These are phyloP conservation scores for Catharus fuscescens DNA, from an alignment of 2,113 vertebrate genomes.

Conservation along the genomic window DNA sequence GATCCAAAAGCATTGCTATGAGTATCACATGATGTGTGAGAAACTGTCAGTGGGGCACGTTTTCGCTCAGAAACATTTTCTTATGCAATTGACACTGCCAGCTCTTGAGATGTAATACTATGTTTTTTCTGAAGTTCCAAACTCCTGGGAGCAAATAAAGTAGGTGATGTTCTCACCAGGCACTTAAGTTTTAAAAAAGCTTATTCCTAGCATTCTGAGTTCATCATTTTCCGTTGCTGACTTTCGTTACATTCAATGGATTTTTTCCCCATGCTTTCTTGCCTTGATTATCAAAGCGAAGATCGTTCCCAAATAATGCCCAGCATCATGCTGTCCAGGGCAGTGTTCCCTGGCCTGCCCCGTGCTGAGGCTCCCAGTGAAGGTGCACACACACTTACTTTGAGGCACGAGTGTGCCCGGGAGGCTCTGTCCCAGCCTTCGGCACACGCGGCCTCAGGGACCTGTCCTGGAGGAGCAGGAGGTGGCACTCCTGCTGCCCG, in stretches of 20 bases:
- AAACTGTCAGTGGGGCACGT: rapidly evolving
- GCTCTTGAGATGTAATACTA: not conserved
- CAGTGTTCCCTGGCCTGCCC: not conserved
- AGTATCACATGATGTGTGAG: not conserved
- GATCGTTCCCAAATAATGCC: not conserved
- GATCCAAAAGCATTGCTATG: not conserved
- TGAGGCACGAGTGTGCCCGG: conserved; percentile 72
- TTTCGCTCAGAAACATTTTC: not conserved
- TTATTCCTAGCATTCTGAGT: not conserved
- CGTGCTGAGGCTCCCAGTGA: rapidly evolving
- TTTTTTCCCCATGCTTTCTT: not conserved
- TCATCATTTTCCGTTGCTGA: not conserved
- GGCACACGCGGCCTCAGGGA: conserved; percentile 65
- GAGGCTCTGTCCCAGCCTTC: conserved; percentile 73
- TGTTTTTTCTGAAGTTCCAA: not conserved
- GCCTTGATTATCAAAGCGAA: not conserved
- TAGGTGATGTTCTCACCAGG: not conserved
- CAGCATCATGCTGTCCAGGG: rapidly evolving
- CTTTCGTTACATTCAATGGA: not conserved
- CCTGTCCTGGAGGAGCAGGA: conserved; percentile 65
- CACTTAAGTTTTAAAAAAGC: not conserved
- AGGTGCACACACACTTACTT: conserved; percentile 69
- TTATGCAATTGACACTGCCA: not conserved
- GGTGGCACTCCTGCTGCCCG: conserved; percentile 73
- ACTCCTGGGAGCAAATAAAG: not conserved